Evolutionary conservation across 1,140 invertebrate genomes (phyloP).

Genomic region (Aculops lycopersici): DNA sequence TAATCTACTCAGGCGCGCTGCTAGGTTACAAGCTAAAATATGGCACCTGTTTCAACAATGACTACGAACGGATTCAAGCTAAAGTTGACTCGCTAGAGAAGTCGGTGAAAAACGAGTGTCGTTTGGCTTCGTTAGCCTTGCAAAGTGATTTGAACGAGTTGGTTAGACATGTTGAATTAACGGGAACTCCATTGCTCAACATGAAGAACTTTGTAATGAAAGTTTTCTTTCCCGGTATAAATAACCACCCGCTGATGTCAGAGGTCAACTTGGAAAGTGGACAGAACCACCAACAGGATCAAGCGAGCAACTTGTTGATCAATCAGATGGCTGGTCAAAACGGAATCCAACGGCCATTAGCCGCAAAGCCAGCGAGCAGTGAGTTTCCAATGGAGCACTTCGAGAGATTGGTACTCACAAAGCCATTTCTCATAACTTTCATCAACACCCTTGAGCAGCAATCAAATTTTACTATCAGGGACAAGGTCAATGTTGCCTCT

Average conservation of each 20-base stretch:
- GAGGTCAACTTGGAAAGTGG: too few species aligned
- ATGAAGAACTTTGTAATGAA: conserved; percentile 91
- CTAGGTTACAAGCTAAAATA: too few species aligned
- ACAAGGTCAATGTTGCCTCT: conserved; percentile 67
- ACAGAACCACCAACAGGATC: conserved; percentile 47
- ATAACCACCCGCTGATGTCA: conserved; percentile 65
- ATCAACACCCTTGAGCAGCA: conserved; percentile 71
- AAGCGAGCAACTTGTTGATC: conserved; percentile 20
- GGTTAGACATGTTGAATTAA: conserved; percentile 76
- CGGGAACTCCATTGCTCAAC: conserved; percentile 68
- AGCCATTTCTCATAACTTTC: conserved; percentile 62
- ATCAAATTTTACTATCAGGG: conserved; percentile 57
- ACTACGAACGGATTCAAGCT: conserved; percentile 87
- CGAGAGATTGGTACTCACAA: conserved; percentile 64
- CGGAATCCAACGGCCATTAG: not conserved
- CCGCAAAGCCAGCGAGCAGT: conserved; percentile 55
- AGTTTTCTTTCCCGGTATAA: conserved; percentile 80
- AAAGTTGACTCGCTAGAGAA: conserved; percentile 97
- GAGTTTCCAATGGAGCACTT: conserved; percentile 76
- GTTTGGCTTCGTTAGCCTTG: conserved; percentile 89
- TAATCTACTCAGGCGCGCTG: conserved; percentile 36
- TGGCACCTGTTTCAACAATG: too few species aligned
- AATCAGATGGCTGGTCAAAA: not conserved
- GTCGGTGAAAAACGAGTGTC: too few species aligned
- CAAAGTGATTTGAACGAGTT: conserved; percentile 97